phyloP scores from a whole-genome alignment of 2,888 invertebrate species.

The Epistrophe grossulariae region DNA sequence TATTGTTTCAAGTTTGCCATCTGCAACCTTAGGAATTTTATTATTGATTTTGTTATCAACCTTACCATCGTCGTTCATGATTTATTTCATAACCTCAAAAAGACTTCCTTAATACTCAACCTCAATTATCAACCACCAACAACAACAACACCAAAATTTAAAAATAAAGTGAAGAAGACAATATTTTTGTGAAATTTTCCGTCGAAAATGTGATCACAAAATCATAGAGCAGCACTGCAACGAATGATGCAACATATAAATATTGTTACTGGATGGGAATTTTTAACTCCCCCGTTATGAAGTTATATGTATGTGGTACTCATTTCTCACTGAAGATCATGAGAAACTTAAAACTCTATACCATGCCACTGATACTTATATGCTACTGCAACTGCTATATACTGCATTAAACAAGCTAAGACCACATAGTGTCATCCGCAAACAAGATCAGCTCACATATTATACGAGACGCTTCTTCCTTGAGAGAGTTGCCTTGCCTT shows the following conservation, averaged over 20 bases:
- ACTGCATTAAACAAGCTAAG: constrained; percentile 2
- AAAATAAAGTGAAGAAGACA: constrained; percentile 10
- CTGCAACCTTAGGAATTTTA: background rate
- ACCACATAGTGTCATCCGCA: constrained; percentile 64
- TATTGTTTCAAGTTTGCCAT: background rate
- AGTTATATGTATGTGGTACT: constrained; percentile 31
- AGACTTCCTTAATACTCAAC: constrained; percentile 46
- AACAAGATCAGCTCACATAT: constrained; percentile 61
- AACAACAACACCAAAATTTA: too few relatives aligned
- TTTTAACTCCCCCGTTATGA: constrained; percentile 34
- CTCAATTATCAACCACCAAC: constrained; percentile 33
- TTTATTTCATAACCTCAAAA: constrained; percentile 34
- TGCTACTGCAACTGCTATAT: background rate
- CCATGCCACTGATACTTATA: background rate
- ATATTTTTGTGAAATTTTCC: too few relatives aligned
- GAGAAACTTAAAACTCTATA: constrained; percentile 46
- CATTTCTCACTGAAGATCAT: constrained; percentile 50
- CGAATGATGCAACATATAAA: constrained; percentile 53
- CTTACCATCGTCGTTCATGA: constrained; percentile 19
- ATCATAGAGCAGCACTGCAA: constrained; percentile 48
- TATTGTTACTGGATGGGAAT: constrained; percentile 23
- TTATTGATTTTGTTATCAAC: constrained; percentile 1
- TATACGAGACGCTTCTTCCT: constrained; percentile 64
- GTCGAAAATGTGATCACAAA: constrained; percentile 42
- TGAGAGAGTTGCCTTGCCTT: constrained; percentile 52